phyloP scores from a whole-genome alignment of 2,797 vertebrate species.

The Xerus rutilus region DNA sequence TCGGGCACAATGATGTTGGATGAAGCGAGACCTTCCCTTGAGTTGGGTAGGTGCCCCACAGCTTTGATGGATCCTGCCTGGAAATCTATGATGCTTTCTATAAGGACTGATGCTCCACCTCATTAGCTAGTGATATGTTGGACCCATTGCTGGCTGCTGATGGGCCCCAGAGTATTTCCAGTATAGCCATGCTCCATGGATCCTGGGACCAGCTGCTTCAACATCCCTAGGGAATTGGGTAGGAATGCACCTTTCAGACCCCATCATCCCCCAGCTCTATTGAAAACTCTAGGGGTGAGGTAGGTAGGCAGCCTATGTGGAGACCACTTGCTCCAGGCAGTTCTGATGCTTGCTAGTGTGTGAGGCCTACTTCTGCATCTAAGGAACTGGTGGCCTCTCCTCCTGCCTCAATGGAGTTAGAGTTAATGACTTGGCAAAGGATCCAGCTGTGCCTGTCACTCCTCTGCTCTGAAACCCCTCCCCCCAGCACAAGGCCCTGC shows the following conservation, averaged over 20 bases:
- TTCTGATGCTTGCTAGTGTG: not conserved
- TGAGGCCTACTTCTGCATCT: not conserved
- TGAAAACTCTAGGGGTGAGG: not conserved
- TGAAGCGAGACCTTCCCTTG: not conserved
- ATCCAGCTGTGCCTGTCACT: not conserved
- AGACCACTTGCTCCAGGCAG: not conserved
- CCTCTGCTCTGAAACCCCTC: not conserved
- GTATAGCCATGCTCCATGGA: not conserved
- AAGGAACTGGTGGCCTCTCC: not conserved
- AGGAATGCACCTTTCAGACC: not conserved
- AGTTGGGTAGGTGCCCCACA: no score
- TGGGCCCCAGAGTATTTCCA: no score
- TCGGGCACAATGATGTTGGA: not conserved
- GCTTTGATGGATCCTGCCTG: not conserved
- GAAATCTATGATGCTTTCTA: not conserved
- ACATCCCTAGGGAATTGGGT: not conserved
- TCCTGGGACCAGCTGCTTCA: not conserved
- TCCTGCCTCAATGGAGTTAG: not conserved
- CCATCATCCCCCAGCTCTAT: not conserved
- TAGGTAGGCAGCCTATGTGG: not conserved
- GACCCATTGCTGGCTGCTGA: not conserved
- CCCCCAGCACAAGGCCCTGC: not conserved
- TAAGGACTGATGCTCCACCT: no score
- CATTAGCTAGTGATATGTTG: fast-evolving
- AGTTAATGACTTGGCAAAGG: not conserved